Percentiles rank a stretch among this genome's conserved stretches.
These are phyloP conservation scores for Carcharodon carcharias DNA, from an alignment of 2,797 vertebrate genomes.

Conservation along the genomic window DNA sequence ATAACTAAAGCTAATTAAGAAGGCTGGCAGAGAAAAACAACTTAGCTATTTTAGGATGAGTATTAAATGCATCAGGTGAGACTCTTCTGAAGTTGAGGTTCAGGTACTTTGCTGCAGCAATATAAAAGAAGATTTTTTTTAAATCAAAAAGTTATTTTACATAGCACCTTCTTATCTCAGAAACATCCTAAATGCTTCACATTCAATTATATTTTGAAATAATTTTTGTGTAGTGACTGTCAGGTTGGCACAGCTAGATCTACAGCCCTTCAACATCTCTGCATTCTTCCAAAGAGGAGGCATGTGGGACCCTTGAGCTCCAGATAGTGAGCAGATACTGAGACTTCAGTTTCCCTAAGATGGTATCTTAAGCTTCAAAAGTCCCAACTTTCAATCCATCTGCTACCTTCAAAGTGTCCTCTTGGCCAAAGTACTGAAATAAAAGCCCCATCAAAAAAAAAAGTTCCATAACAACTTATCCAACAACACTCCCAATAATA, in stretches of 20 bases:
- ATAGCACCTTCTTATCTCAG: background rate
- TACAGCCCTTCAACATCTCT: background rate
- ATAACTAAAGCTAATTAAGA: background rate
- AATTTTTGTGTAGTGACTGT: background rate
- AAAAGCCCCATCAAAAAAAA: no score
- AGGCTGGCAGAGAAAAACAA: background rate
- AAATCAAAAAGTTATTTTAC: background rate
- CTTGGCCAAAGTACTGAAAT: no score
- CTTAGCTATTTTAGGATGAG: background rate
- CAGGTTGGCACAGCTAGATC: background rate
- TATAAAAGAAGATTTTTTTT: background rate
- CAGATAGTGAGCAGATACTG: no score
- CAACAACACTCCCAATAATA: no score
- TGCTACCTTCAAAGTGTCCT: no score
- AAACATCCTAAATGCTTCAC: background rate
- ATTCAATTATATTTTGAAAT: background rate
- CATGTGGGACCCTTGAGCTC: no score
- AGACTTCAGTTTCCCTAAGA: no score
- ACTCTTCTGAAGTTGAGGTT: background rate
- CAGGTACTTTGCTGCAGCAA: background rate
- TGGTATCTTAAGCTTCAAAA: no score
- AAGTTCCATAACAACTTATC: no score
- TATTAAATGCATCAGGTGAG: background rate
- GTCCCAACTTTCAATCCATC: no score
- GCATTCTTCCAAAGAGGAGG: background rate